These are phyloP conservation scores for Limnephilus rhombicus DNA, from an alignment of 2,888 invertebrate genomes.

Conservation along the genomic window DNA sequence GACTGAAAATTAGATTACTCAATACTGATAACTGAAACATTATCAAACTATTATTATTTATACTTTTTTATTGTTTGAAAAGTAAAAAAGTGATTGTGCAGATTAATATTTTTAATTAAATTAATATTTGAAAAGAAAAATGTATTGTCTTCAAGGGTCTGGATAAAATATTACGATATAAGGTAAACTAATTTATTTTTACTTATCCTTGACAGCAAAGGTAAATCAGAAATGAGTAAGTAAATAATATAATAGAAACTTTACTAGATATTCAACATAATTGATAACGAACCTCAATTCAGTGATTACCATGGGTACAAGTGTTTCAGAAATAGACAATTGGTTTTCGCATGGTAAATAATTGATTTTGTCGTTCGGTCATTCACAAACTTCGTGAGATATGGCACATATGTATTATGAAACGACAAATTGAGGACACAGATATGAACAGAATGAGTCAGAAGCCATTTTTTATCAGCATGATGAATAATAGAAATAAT, in stretches of 20 bases:
- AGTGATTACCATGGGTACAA: neutral
- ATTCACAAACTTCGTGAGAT: neutral
- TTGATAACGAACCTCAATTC: neutral
- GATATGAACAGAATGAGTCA: conserved; percentile 19
- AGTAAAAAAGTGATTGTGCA: neutral
- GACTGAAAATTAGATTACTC: neutral
- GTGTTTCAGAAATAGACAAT: neutral
- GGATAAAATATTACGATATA: neutral
- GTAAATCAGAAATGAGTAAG: neutral
- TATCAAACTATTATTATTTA: neutral
- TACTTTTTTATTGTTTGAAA: neutral
- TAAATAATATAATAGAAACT: neutral
- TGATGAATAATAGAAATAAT: conserved; percentile 37
- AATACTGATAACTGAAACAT: neutral
- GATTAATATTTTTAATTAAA: neutral
- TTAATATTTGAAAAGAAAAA: neutral
- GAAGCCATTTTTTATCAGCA: conserved; percentile 17
- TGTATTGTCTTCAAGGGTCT: neutral
- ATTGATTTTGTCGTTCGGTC: neutral
- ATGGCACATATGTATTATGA: neutral
- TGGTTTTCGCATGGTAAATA: neutral
- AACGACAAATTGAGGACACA: neutral
- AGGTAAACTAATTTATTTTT: neutral
- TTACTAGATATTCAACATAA: neutral
- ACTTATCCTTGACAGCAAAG: neutral